Conservation (phyloP, 2,888 invertebrate species). For the Eucera pruinosa region DNA sequence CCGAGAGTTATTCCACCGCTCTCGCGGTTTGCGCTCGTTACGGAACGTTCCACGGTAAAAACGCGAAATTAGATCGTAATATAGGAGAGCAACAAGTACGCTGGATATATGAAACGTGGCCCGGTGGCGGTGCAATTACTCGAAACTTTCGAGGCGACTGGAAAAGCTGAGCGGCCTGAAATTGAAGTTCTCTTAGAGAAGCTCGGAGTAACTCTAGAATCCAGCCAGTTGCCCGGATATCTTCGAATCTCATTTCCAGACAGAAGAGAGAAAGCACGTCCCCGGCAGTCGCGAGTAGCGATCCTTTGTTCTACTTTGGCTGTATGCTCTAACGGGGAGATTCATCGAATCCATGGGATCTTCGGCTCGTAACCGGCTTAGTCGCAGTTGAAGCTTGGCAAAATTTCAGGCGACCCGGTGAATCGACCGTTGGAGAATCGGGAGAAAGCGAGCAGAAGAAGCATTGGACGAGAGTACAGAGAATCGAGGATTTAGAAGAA, state of each 20-base stretch:
- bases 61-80: conserved; percentile 28
- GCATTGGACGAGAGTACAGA: conserved; percentile 16
- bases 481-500: conserved; percentile 41
- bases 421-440: conserved; percentile 3
- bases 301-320: conserved; percentile 59
- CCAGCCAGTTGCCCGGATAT: conserved; percentile 30
- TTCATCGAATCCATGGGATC: conserved; percentile 48
- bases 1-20: conserved; percentile 5
- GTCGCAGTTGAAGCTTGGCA: conserved; percentile 21
- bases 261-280: conserved; percentile 35
- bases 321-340: conserved; percentile 30
- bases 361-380: conserved; percentile 59
- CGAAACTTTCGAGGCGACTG: too few relatives aligned
- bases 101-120: neutral
- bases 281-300: conserved; percentile 24
- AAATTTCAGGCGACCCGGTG: conserved; percentile 38
- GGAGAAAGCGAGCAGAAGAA: conserved; percentile 16
- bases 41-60: conserved; percentile 6
- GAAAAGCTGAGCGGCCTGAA: neutral
- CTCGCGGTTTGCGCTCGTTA: neutral
- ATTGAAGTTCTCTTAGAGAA: neutral
- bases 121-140: too few relatives aligned
- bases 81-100: conserved; percentile 31
- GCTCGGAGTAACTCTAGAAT: neutral
- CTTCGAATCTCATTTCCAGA: conserved; percentile 52